Base-by-base conservation (phyloP, 2,113 vertebrate genomes). In the Urocolius indicus region DNA sequence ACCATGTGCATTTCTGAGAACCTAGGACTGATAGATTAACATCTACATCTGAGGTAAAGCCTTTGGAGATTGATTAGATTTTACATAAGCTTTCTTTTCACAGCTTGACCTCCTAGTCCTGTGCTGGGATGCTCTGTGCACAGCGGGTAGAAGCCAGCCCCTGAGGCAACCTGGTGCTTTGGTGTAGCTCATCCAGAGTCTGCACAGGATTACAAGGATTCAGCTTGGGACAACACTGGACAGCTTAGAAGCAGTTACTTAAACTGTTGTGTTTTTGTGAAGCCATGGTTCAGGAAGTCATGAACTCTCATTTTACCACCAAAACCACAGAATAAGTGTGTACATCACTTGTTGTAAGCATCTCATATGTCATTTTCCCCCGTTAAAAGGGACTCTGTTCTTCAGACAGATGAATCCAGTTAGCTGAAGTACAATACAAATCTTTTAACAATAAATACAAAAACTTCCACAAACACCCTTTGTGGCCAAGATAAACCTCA, bases 11-110 rank as follows among this genome's bases (percentile, higher is more conserved):
- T 29, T 71, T 79, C 52, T 87, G 66, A 78, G 61, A 54, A 41
- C 9, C 10, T n/a, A 30, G 55, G 20, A 74, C 18, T 3, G 7
- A 32, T 1, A 22, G 43, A 16, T 21, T 1, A 0, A 51, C 16
- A 58, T 13, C 38, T 34, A 29, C 41, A 48, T 6, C 34, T 54
- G 30, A 46, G 7, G 27, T 18, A 66, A 82, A 79, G 59, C 21
- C 20, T 69, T 10, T 61, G 41, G 34, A 84, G 20, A 27, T 10
- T 38, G n/a, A 0, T 48, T 34, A 29, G 29, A 66, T 13, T 29
- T 38, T 5, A 30, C 0, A 10, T 1, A 73, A 52, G 8, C 15
- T 68, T 55, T 14, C n/a, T 36, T 43, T 32, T 9, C 26, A 29
- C 29, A 43, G 13, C 17, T 23, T 55, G 17, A 88, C 66, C 17